Evolutionary conservation across 2,113 vertebrate species (phyloP), one percentile per base, ranked within the genome.

Genomic region (Thalassarche chlororhynchos): DNA sequence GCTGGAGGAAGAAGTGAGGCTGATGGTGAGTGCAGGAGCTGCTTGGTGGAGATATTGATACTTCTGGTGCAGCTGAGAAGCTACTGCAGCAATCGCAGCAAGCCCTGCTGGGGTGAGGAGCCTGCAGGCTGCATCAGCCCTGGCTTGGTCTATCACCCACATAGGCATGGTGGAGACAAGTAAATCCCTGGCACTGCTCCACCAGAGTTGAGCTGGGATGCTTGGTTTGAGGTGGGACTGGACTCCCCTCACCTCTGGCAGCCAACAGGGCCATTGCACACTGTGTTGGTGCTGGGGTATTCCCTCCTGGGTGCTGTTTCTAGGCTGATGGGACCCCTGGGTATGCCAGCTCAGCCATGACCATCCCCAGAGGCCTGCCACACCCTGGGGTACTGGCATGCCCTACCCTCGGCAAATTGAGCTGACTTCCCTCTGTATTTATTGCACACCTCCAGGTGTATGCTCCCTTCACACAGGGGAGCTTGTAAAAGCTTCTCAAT

Each of bases 1-100:
- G 8, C 75, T 96, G 58, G 77, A 88, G 52, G 21, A 8, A 36
- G 83, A 97, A 46, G 87, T 98, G 74, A 81, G 1, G 2, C 26
- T 91, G 49, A 75, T 85, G 14, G 94, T 96, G 78, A 95, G 98
- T 60, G 61, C 40, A 8, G 75, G 13, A 17, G 32, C 7, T 34
- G 47, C 1, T 1, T 3, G 28, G 65, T 25, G 18, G 34, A 10
- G n/a, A 2, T 6, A 1, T 0, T 23, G n/a, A 29, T 17, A 0
- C n/a, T 57, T 32, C 8, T 52, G 65, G 16, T 19, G 42, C 42
- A 29, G 46, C 46, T 49, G 40, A 31, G 47, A 34, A 57, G 40
- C 31, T 52, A 5, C 51, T 17, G 69, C 26, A 66, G 66, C 16
- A 21, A 60, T n/a, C 16, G 58, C 34, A 60, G 52, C 23, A 16